Conservation (phyloP, 2,113 vertebrate genomes). For the Gymnorhina tibicen region DNA sequence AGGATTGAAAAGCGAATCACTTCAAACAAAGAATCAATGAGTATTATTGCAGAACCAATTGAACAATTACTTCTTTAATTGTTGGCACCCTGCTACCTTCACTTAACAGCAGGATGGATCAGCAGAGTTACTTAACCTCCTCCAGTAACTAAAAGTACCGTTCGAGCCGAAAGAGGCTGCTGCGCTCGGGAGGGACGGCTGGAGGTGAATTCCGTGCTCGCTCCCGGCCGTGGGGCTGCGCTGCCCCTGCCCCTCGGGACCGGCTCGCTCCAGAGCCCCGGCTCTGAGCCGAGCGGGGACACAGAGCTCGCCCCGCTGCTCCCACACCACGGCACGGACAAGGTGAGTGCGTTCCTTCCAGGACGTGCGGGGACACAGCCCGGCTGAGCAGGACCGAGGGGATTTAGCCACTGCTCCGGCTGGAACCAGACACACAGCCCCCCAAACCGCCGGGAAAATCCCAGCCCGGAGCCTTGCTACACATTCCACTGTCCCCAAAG, state of each 20-base stretch:
- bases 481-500: fast-evolving
- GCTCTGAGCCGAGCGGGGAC: not conserved
- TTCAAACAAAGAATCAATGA: conserved; percentile 38
- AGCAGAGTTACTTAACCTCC: conserved; percentile 31
- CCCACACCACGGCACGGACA: not conserved
- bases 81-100: conserved; percentile 34
- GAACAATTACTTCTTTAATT: conserved; percentile 66
- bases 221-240: not conserved
- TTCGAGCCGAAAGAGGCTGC: not conserved
- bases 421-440: fast-evolving
- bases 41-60: conserved; percentile 39
- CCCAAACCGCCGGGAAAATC: fast-evolving
- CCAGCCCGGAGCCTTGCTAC: not conserved
- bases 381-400: fast-evolving
- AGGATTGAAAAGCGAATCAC: conserved; percentile 41
- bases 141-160: not conserved
- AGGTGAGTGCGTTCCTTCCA: not conserved
- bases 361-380: fast-evolving
- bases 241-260: not conserved
- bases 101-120: conserved; percentile 33
- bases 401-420: fast-evolving
- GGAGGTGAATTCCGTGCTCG: not conserved
- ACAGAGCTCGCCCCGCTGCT: not conserved
- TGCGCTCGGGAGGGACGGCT: not conserved
- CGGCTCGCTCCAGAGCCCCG: not conserved